Evolutionary conservation across 2,113 vertebrate species (phyloP), one percentile per base, ranked within the genome.

Genomic region (Atlantisia rogersi): DNA sequence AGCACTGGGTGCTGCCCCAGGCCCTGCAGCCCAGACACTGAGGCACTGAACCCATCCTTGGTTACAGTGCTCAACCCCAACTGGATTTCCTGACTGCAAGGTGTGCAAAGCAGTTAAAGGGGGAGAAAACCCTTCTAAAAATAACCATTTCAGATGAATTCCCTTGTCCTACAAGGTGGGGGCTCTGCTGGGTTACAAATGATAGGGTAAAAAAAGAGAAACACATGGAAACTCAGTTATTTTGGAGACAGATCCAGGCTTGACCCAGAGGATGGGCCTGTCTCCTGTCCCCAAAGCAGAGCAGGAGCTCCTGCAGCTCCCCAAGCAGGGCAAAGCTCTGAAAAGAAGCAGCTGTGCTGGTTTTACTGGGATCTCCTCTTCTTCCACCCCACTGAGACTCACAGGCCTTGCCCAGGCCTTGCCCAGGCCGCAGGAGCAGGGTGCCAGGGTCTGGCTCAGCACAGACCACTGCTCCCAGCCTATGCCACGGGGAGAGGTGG

Each of bases 201-300:
- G 44, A 31, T 0, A 21, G 12, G 21, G 17, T 21, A 20, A 20
- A 48, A 29, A 39, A 39, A 74, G 32, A 70, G 10, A 20, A 48
- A 22, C 11, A 48, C 21, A 48, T 22, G 21, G 21, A 68, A 15
- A 10, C 2, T 15, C 12, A 20, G 17, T 8, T 60, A 46, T 86
- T 68, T 52, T n/a, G 55, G 25, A 67, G 25, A 15, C 13, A 11
- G 37, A 14, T 59, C 24, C 12, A 17, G 20, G 28, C 5, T 42
- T 24, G 46, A 11, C 1, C 2, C 11, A 1, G 25, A 22, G 18
- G 40, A 37, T 7, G 48, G 13, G 55, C 32, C 82, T 10, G 17
- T 16, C 32, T 21, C 26, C 2, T 2, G 15, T 39, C 25, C 11
- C 20, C 6, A 2, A 18, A 22, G n/a, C 4, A 0, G 6, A 15